Conservation (phyloP, 1,140 invertebrate genomes). For the Conopomorpha cramerella region DNA sequence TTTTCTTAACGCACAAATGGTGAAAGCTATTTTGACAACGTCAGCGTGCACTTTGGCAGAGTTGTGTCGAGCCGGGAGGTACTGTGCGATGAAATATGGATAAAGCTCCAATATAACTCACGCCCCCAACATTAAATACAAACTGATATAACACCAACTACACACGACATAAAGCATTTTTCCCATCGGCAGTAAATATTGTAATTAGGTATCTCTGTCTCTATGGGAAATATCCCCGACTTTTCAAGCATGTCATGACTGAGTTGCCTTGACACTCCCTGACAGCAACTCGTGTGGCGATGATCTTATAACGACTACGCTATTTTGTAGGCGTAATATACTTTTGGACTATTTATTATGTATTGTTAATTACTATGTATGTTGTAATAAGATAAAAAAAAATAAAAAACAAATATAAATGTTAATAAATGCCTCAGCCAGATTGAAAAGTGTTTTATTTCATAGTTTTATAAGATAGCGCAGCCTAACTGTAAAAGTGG, state of each 20-base stretch:
- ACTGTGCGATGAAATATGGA: too few relatives aligned
- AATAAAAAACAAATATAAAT: slow-evolving; percentile 52
- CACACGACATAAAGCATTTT: too few relatives aligned
- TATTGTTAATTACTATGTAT: slow-evolving; percentile 62
- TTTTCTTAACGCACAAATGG: slow-evolving; percentile 30
- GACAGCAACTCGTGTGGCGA: slow-evolving; percentile 49
- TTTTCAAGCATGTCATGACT: too few relatives aligned
- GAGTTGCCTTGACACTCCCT: slow-evolving; percentile 47
- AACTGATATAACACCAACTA: too few relatives aligned
- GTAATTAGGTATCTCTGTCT: too few relatives aligned
- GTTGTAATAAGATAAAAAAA: slow-evolving; percentile 58
- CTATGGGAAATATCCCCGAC: too few relatives aligned
- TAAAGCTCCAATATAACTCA: too few relatives aligned
- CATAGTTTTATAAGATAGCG: slow-evolving; percentile 1
- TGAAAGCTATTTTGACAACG: neutral
- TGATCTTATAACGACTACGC: slow-evolving; percentile 60
- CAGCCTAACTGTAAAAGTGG: too few relatives aligned
- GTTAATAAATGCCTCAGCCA: slow-evolving; percentile 61
- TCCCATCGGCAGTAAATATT: too few relatives aligned
- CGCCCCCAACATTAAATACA: too few relatives aligned
- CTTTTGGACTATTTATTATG: slow-evolving; percentile 62
- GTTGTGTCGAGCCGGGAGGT: neutral
- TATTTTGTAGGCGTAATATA: slow-evolving; percentile 62
- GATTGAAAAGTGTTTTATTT: slow-evolving; percentile 31
- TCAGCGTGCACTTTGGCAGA: neutral